Base-by-base conservation (phyloP, 2,888 invertebrate species). In the Apodemia duryi region DNA sequence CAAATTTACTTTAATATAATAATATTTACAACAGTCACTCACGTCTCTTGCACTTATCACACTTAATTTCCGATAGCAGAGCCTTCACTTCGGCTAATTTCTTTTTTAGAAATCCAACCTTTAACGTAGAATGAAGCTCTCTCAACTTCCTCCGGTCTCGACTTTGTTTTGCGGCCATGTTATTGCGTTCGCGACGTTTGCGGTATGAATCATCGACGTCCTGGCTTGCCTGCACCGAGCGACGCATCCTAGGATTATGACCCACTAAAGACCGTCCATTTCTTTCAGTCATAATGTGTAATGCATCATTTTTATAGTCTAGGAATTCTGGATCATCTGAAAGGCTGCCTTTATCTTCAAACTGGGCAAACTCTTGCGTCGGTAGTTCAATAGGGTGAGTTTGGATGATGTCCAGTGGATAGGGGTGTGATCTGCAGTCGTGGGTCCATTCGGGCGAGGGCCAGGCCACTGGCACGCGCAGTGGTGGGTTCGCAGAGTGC, bases 91-190 rank as follows among this genome's bases (percentile, higher is more conserved):
- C 72, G 0, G 83, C 76, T 10, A 86, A 70, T 72, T 86, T 79
- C 41, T 79, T 83, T 68, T 75, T 79, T 35, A 99, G 90, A 75
- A 95, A 96, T 0, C 96, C 96, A 0, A 97, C 97, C 66, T 98
- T 93, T 54, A 98, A 95, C 0, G 98, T 97, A 51, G 98, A 95
- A 77, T 98, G 98, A 73, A 98, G 98, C 82, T 99, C 98, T 75
- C 98, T 97, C 61, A 96, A 94, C 73, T 98, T 93, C 67, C 99
- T 92, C 0, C 97, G 95, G 77, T 99, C 98, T 3, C 99, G 93
- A 0, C 98, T 98, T 73, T 98, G 94, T 84, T 99, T 99, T 0
- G 99, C 99, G 0, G 99, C 98, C 70, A 96, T 97, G 82, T 99
- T 99, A 83, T 99, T 99, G 79, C 97, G 97, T 71, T 96, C 94